Percentiles rank a stretch among this genome's conserved stretches.
Conservation (phyloP, 2,797 vertebrate genomes). For the Calcarius lapponicus region DNA sequence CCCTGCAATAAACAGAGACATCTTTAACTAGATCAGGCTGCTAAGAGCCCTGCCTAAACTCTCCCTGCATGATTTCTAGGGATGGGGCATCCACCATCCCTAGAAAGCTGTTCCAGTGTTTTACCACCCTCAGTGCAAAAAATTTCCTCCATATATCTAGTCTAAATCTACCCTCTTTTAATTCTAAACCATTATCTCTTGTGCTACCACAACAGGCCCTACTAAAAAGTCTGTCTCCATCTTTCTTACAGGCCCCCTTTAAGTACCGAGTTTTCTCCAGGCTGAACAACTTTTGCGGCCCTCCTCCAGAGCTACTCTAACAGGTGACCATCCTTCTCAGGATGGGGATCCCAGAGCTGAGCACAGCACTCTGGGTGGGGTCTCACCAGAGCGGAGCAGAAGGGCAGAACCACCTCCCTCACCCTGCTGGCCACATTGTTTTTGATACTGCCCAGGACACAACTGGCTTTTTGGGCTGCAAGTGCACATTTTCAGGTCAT, state of each 20-base stretch:
- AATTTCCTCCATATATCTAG: background rate
- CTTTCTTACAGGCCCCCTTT: background rate
- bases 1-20: background rate
- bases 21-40: background rate
- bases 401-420: background rate
- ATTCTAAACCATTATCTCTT: background rate
- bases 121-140: background rate
- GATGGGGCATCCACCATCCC: background rate
- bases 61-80: background rate
- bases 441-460: background rate
- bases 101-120: background rate
- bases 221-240: background rate
- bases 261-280: background rate
- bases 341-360: background rate
- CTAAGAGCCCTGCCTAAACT: background rate
- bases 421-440: background rate
- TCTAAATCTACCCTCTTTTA: background rate
- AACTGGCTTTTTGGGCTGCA: background rate
- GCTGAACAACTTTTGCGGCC: background rate
- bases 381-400: background rate
- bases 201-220: background rate
- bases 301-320: background rate
- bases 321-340: background rate
- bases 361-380: background rate
- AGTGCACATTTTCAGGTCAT: background rate